Evolutionary conservation across 1,140 invertebrate genomes (phyloP).

Genomic region (Caenorhabditis inopinata): DNA sequence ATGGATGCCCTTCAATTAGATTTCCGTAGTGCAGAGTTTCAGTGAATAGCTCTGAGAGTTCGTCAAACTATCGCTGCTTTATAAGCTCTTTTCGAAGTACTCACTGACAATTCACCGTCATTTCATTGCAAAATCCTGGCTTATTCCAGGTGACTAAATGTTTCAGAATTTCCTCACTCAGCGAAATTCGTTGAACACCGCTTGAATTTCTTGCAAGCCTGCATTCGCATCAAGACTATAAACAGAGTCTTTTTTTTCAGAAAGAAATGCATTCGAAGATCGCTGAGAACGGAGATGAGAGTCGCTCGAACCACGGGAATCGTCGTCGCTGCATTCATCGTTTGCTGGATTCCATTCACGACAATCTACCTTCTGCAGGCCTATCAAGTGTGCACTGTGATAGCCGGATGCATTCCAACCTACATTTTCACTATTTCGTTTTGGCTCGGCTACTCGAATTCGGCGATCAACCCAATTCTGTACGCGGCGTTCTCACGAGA

Average conservation of each 20-base stretch:
- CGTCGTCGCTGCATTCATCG: slow-evolving; percentile 85
- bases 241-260: not conserved
- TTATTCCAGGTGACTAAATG: too few relatives aligned
- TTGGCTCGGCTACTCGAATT: slow-evolving; percentile 91
- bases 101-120: too few relatives aligned
- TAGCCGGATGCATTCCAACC: slow-evolving; percentile 53
- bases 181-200: too few relatives aligned
- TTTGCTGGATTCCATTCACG: slow-evolving; percentile 88
- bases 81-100: too few relatives aligned
- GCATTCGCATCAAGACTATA: too few relatives aligned
- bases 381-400: slow-evolving; percentile 29
- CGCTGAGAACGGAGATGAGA: slow-evolving; percentile 58
- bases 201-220: too few relatives aligned
- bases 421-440: slow-evolving; percentile 63
- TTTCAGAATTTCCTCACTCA: too few relatives aligned
- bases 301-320: slow-evolving; percentile 83
- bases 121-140: too few relatives aligned
- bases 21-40: too few relatives aligned
- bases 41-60: too few relatives aligned
- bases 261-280: slow-evolving; percentile 26
- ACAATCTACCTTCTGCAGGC: slow-evolving; percentile 64
- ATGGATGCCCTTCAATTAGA: too few relatives aligned
- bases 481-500: slow-evolving; percentile 80
- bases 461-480: slow-evolving; percentile 84
- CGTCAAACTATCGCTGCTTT: too few relatives aligned